Percentiles rank a stretch among this genome's conserved stretches.
These are phyloP conservation scores for Drosophila ananassae DNA, from an alignment of 1,140 invertebrate genomes.

Conservation along the genomic window DNA sequence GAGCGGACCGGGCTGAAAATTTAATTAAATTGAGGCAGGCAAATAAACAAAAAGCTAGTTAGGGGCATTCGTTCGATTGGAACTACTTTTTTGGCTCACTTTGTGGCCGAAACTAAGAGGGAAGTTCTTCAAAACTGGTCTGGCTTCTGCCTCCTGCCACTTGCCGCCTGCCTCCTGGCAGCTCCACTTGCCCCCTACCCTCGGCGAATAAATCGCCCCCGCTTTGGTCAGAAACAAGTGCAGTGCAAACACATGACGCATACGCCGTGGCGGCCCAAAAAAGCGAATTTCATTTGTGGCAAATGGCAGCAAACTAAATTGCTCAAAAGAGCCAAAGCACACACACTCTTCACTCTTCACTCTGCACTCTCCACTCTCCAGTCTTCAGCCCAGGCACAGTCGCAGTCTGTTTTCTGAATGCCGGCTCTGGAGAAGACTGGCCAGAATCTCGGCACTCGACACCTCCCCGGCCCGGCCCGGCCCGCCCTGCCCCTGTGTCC, in stretches of 20 bases:
- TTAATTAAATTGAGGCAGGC: constrained; percentile 65
- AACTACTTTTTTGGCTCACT: constrained; percentile 6
- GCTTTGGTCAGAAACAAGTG: constrained; percentile 40
- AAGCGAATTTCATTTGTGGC: constrained; percentile 71
- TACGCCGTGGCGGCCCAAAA: constrained; percentile 44
- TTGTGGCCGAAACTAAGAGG: constrained; percentile 15
- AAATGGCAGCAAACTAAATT: constrained; percentile 69
- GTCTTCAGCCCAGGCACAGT: no score
- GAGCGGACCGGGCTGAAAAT: constrained; percentile 58
- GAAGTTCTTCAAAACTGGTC: constrained; percentile 35
- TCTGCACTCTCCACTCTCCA: not conserved
- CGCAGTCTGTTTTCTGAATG: not conserved
- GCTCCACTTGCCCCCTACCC: not conserved
- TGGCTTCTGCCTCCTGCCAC: not conserved
- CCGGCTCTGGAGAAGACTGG: constrained; percentile 27
- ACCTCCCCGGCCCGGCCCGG: no score
- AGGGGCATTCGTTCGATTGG: constrained; percentile 3
- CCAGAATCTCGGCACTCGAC: constrained; percentile 23
- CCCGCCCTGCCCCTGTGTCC: not conserved
- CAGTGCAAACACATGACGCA: constrained; percentile 70
- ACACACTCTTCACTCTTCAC: not conserved
- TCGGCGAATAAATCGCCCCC: not conserved
- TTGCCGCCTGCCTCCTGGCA: not conserved
- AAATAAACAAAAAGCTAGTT: constrained; percentile 29
- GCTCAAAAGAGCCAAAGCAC: constrained; percentile 39